Percentiles rank a stretch among this genome's conserved stretches.
These are phyloP conservation scores for Tupiocoris notatus DNA, from an alignment of 2,888 invertebrate species.

Conservation along the genomic window DNA sequence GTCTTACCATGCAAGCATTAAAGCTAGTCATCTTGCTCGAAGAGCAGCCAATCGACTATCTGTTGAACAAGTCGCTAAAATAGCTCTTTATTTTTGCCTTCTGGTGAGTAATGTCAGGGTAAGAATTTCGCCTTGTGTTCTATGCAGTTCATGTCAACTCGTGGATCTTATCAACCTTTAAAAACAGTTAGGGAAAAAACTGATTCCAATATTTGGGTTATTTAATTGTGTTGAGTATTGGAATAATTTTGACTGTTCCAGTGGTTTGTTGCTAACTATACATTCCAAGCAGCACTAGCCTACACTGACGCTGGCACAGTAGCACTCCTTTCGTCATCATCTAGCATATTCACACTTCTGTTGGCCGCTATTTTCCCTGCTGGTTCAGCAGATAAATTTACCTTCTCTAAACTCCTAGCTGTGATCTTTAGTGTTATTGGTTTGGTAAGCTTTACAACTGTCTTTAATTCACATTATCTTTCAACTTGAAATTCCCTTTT, in stretches of 20 bases:
- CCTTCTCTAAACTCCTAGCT: slow-evolving; percentile 79
- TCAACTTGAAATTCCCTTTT: background rate
- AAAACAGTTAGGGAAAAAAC: too few relatives aligned
- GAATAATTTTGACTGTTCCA: slow-evolving; percentile 53
- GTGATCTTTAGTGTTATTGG: slow-evolving; percentile 75
- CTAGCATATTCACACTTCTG: slow-evolving; percentile 84
- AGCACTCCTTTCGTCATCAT: slow-evolving; percentile 83
- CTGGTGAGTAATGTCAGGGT: too few relatives aligned
- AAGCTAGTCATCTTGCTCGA: slow-evolving; percentile 76
- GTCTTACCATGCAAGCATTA: slow-evolving; percentile 88
- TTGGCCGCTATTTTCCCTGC: slow-evolving; percentile 86
- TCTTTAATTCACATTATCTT: too few relatives aligned
- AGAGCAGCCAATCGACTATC: slow-evolving; percentile 75
- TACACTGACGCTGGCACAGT: slow-evolving; percentile 83
- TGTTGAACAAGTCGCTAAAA: slow-evolving; percentile 69
- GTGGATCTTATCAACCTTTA: too few relatives aligned
- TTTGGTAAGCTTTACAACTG: slow-evolving; percentile 61
- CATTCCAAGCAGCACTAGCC: slow-evolving; percentile 83
- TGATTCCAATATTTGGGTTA: too few relatives aligned
- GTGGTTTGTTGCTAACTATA: slow-evolving; percentile 95
- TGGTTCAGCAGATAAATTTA: slow-evolving; percentile 76
- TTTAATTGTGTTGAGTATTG: too few relatives aligned
- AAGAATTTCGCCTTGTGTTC: too few relatives aligned
- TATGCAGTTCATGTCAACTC: too few relatives aligned
- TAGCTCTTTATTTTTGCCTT: slow-evolving; percentile 81